Evolutionary conservation across 2,888 invertebrate species (phyloP).

Genomic region (Hedya salicella): DNA sequence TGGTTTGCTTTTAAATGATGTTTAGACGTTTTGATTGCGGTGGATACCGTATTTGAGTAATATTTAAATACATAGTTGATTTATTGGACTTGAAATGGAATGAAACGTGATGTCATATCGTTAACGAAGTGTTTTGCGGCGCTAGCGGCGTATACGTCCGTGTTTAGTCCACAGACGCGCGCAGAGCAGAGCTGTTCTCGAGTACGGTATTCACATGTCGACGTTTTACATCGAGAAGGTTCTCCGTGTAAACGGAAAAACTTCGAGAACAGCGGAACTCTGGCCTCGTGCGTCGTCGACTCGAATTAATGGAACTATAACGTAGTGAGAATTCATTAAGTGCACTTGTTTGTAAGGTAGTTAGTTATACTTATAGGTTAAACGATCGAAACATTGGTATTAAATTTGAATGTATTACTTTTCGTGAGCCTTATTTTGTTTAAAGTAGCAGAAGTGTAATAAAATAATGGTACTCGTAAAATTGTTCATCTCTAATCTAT

Average conservation of each 20-base stretch:
- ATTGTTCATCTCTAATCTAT: slow-evolving; percentile 10
- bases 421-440: slow-evolving; percentile 49
- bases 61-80: slow-evolving; percentile 5
- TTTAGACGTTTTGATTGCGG: not conserved
- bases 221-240: too few species aligned
- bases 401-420: slow-evolving; percentile 65
- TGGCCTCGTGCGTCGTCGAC: slow-evolving; percentile 49
- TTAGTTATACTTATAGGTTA: slow-evolving; percentile 32
- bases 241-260: too few species aligned
- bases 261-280: too few species aligned
- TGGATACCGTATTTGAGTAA: not conserved
- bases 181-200: too few species aligned
- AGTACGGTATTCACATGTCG: too few species aligned
- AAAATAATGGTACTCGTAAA: slow-evolving; percentile 12
- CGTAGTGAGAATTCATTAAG: slow-evolving; percentile 79
- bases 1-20: slow-evolving; percentile 4
- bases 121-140: slow-evolving; percentile 7
- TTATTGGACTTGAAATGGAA: slow-evolving; percentile 16
- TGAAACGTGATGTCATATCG: slow-evolving; percentile 18
- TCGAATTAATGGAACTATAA: slow-evolving; percentile 63
- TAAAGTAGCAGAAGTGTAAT: slow-evolving; percentile 35
- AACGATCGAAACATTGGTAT: slow-evolving; percentile 55
- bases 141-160: slow-evolving; percentile 3
- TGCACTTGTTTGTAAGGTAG: slow-evolving; percentile 72
- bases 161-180: too few species aligned